Evolutionary conservation across 2,113 vertebrate genomes (phyloP).

Genomic region (human (Homo sapiens)): GRCh38 chr3:152850501-152851000

Average conservation of each 20-base stretch:
- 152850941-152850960: neutral
- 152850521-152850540: neutral
- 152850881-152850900: neutral
- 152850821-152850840: neutral
- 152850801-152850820: neutral
- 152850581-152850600: neutral
- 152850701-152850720: neutral
- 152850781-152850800: neutral
- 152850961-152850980: neutral
- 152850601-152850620: neutral
- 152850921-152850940: neutral
- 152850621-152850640: neutral
- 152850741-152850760: neutral
- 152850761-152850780: neutral
- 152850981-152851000: neutral
- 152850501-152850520: neutral
- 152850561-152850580: neutral
- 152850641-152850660: neutral
- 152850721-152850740: neutral
- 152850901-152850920: neutral
- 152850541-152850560: neutral
- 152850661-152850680: neutral
- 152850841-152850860: neutral
- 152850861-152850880: neutral
- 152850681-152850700: neutral